phyloP scores from a whole-genome alignment of 2,888 invertebrate species.

The Lamellibrachia satsuma region DNA sequence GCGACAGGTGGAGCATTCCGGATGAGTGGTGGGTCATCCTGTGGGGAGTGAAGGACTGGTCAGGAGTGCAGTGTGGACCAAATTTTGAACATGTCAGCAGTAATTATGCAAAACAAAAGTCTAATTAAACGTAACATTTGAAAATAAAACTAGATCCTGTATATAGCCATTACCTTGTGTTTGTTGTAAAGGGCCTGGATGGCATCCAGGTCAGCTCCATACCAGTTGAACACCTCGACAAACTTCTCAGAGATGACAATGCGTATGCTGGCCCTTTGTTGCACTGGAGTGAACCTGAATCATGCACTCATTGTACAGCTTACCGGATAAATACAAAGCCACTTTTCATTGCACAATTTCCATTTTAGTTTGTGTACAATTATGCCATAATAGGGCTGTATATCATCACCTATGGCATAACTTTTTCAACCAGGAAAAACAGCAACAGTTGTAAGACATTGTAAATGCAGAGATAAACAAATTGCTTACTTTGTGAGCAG shows the following conservation, averaged over 20 bases:
- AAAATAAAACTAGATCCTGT: not conserved
- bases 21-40: constrained; percentile 59
- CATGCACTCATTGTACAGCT: not conserved
- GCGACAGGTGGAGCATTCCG: constrained; percentile 65
- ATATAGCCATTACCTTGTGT: constrained; percentile 55
- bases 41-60: constrained; percentile 13
- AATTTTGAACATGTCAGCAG: not conserved
- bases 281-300: constrained; percentile 57
- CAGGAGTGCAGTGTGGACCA: not conserved
- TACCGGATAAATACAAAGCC: not conserved
- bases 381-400: not conserved
- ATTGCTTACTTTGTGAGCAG: constrained; percentile 56
- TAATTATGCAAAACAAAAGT: not conserved
- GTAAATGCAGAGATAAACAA: not conserved
- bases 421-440: constrained; percentile 30
- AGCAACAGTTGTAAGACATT: not conserved
- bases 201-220: constrained; percentile 61
- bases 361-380: not conserved
- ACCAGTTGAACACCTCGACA: constrained; percentile 63
- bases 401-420: not conserved
- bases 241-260: constrained; percentile 61
- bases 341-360: not conserved
- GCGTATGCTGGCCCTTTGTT: constrained; percentile 55
- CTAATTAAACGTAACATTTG: not conserved
- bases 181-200: constrained; percentile 62